Percentiles rank a stretch among this genome's conserved stretches.
phyloP scores from a whole-genome alignment of 1,140 invertebrate genomes.

The Cherax quadricarinatus region DNA sequence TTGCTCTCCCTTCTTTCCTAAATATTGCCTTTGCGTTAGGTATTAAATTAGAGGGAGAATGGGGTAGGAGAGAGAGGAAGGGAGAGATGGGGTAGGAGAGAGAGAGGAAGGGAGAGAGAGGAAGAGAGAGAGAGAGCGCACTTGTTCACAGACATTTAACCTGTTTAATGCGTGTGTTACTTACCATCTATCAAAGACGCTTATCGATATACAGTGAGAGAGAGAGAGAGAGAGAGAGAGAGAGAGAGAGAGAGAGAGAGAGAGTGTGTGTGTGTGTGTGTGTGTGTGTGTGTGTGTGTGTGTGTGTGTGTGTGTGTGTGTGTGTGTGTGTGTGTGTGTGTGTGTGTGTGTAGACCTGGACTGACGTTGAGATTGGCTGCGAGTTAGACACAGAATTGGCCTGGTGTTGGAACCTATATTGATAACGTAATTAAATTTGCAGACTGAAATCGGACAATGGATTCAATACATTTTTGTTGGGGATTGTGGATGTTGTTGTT shows the following conservation, averaged over 20 bases:
- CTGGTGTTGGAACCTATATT: slow-evolving; percentile 2
- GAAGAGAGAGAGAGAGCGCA: neutral
- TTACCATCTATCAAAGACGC: neutral
- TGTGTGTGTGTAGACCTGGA: neutral
- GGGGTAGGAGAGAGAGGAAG: neutral
- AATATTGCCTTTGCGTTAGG: neutral
- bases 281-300: neutral
- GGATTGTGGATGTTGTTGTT: no score
- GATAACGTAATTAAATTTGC: slow-evolving; percentile 14
- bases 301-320: neutral
- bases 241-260: neutral
- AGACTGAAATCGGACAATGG: slow-evolving; percentile 14
- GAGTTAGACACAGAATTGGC: neutral
- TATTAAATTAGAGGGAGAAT: neutral
- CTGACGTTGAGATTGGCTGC: neutral
- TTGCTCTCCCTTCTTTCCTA: neutral
- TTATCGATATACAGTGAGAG: neutral
- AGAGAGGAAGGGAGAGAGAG: neutral
- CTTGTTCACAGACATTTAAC: no score
- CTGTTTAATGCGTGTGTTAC: no score
- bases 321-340: no score
- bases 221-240: slow-evolving; percentile 3
- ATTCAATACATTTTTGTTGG: neutral
- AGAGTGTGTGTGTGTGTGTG: neutral
- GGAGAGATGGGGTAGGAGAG: neutral